phyloP scores from a whole-genome alignment of 2,797 vertebrate genomes.

The Typhlichthys eigenmanni region DNA sequence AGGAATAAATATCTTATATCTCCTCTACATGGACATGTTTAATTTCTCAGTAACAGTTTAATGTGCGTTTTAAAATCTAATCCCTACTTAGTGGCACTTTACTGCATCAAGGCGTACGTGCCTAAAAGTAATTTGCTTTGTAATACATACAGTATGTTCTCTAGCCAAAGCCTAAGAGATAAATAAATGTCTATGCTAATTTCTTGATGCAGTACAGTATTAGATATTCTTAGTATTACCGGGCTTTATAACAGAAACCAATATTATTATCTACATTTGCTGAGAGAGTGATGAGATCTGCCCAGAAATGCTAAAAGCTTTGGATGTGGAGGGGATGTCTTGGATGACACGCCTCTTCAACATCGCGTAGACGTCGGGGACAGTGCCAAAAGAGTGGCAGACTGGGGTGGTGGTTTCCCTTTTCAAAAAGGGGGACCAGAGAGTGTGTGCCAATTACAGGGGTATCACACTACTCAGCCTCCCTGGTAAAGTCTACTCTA shows the following conservation, averaged over 20 bases:
- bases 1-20: conserved; percentile 23
- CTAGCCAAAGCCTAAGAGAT: conserved; percentile 8
- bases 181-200: conserved; percentile 7
- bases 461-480: no score
- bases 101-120: conserved; percentile 11
- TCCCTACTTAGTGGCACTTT: conserved; percentile 22
- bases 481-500: no score
- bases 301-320: no score
- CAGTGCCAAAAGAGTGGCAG: no score
- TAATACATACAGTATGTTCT: conserved; percentile 8
- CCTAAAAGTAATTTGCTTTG: conserved; percentile 22
- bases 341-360: no score
- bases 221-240: conserved; percentile 9
- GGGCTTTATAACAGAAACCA: not conserved
- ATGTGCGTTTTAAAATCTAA: no score
- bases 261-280: not conserved
- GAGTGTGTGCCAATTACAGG: no score
- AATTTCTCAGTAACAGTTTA: no score
- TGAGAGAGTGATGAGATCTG: not conserved
- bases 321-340: no score
- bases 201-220: conserved; percentile 6
- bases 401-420: no score
- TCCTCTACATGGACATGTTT: conserved; percentile 8
- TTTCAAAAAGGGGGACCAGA: no score
- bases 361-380: no score